Percentiles rank a stretch among this genome's conserved stretches.
Evolutionary conservation across 2,113 vertebrate genomes (phyloP).

Genomic region (Isurus oxyrinchus): DNA sequence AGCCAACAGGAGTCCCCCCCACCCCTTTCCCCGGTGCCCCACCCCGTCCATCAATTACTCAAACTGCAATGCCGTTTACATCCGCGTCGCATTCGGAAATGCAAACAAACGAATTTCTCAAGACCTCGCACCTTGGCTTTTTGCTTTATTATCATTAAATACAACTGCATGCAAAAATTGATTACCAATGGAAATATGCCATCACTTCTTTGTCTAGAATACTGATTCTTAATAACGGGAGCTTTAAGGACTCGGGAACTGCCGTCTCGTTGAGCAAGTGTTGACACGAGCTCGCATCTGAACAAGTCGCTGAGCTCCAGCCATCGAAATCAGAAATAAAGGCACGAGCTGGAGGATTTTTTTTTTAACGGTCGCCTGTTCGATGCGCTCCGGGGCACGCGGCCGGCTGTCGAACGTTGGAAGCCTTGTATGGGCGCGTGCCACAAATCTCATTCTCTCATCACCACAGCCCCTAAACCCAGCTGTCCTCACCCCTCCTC

Average conservation of each 20-base stretch:
- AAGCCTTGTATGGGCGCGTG: neutral
- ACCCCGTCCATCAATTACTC: neutral
- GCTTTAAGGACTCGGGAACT: too few species aligned
- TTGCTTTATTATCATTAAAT: neutral
- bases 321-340: neutral
- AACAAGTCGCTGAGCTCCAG: neutral
- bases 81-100: neutral
- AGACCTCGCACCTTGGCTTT: neutral
- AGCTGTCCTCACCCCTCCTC: neutral
- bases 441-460: neutral
- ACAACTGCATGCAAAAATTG: neutral
- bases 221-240: neutral
- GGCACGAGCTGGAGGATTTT: neutral
- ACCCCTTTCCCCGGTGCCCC: neutral
- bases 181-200: neutral
- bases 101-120: neutral
- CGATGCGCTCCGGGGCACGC: neutral
- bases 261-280: neutral
- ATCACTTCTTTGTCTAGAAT: neutral
- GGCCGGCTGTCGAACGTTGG: neutral
- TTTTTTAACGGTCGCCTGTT: conserved; percentile 3
- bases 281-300: neutral
- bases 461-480: neutral
- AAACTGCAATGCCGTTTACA: conserved; percentile 1
- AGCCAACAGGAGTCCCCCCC: neutral